These are phyloP conservation scores for Macroteleia sp. DNA, from an alignment of 2,888 invertebrate species.

Conservation along the genomic window DNA sequence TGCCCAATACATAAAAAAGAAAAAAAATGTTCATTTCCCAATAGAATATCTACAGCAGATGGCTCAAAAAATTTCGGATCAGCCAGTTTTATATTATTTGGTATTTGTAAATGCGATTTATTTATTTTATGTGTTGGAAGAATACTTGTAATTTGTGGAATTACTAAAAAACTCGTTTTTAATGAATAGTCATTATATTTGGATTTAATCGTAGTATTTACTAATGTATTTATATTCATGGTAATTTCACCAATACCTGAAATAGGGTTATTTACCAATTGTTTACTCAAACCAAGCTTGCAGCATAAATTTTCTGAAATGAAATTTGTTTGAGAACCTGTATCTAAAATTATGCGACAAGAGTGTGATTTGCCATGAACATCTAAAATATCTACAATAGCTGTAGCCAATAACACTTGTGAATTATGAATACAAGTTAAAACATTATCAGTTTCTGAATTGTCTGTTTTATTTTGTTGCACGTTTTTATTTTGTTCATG, in stretches of 20 bases:
- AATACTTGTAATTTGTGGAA: slow-evolving; percentile 19
- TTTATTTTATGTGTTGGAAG: slow-evolving; percentile 24
- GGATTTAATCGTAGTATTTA: slow-evolving; percentile 21
- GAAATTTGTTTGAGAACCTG: slow-evolving; percentile 7
- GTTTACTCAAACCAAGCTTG: slow-evolving; percentile 7
- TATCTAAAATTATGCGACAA: not conserved
- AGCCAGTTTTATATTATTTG: slow-evolving; percentile 24
- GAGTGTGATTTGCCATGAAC: not conserved
- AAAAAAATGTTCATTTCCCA: too few relatives aligned
- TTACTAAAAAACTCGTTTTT: slow-evolving; percentile 14
- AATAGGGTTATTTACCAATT: slow-evolving; percentile 7
- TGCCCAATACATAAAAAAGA: too few relatives aligned
- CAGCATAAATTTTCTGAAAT: not conserved
- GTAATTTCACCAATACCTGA: slow-evolving; percentile 19
- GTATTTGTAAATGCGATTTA: slow-evolving; percentile 6
- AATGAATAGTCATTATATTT: slow-evolving; percentile 14
- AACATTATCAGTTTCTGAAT: too few relatives aligned
- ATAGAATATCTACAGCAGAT: not conserved
- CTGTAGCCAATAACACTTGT: not conserved
- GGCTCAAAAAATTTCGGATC: slow-evolving; percentile 20
- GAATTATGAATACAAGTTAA: not conserved
- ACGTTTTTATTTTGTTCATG: too few relatives aligned
- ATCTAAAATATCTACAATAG: not conserved
- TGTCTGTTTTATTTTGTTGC: too few relatives aligned
- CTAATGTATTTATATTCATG: slow-evolving; percentile 10